Percentiles rank a stretch among this genome's conserved stretches.
phyloP scores from a whole-genome alignment of 2,113 vertebrate genomes.

The Barnardius zonarius region DNA sequence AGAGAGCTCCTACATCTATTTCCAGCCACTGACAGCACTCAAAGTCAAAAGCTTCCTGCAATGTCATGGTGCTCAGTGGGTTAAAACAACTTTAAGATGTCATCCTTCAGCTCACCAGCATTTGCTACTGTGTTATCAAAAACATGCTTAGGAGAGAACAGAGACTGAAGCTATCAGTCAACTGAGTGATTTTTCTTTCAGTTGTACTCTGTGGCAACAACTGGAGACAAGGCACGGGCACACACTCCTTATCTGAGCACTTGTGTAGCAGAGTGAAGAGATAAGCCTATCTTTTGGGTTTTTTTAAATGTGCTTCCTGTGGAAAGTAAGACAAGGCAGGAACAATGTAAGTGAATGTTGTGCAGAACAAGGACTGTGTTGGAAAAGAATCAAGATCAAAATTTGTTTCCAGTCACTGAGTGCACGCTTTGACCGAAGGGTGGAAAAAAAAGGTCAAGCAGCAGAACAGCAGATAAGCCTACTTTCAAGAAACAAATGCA shows the following conservation, averaged over 20 bases:
- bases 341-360: conserved; percentile 19
- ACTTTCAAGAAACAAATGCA: neutral
- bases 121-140: neutral
- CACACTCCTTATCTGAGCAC: neutral
- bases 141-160: neutral
- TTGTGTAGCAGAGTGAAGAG: neutral
- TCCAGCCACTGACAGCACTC: neutral
- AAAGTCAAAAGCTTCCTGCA: neutral
- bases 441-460: conserved; percentile 28
- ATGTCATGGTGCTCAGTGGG: neutral
- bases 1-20: neutral
- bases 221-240: neutral
- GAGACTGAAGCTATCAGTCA: neutral
- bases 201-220: neutral
- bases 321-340: conserved; percentile 55
- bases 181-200: neutral
- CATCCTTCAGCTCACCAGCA: neutral
- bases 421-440: neutral
- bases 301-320: conserved; percentile 32
- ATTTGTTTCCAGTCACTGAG: conserved; percentile 48
- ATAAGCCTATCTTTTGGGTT: conserved; percentile 1
- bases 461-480: neutral
- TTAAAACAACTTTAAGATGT: neutral
- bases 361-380: neutral
- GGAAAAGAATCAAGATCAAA: conserved; percentile 35